phyloP scores from a whole-genome alignment of 2,888 invertebrate genomes.

The Germaria angustata region DNA sequence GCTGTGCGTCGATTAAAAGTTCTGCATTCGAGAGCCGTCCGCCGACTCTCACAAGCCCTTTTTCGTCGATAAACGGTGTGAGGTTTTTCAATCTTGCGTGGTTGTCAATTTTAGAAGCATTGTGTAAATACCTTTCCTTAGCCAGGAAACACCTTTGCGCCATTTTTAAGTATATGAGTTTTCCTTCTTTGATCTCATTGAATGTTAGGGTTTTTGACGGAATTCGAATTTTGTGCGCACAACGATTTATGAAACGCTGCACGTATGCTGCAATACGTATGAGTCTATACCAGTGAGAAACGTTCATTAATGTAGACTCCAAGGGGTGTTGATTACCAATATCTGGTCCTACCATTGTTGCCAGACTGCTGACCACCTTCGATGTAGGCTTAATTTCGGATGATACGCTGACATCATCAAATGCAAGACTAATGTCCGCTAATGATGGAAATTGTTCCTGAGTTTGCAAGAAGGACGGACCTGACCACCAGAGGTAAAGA shows the following conservation, averaged over 20 bases:
- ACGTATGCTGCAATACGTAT: slow-evolving; percentile 41
- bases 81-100: too few species aligned
- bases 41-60: slow-evolving; percentile 50
- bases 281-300: slow-evolving; percentile 18
- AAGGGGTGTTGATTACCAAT: too few species aligned
- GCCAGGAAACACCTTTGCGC: slow-evolving; percentile 11
- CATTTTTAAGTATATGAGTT: background rate
- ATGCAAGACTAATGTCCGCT: too few species aligned
- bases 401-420: too few species aligned
- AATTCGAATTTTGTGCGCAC: background rate
- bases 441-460: too few species aligned
- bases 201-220: background rate
- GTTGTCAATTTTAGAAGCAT: too few species aligned
- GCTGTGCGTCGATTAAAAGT: background rate
- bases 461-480: too few species aligned
- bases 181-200: slow-evolving; percentile 2
- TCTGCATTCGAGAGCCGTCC: slow-evolving; percentile 42
- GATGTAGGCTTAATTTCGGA: too few species aligned
- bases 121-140: background rate
- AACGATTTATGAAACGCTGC: slow-evolving; percentile 35
- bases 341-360: too few species aligned
- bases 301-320: too few species aligned
- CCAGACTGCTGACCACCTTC: too few species aligned
- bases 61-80: slow-evolving; percentile 51
- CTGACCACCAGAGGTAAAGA: too few species aligned